phyloP scores from a whole-genome alignment of 2,888 invertebrate species.

The Orchesellides sinensis region DNA sequence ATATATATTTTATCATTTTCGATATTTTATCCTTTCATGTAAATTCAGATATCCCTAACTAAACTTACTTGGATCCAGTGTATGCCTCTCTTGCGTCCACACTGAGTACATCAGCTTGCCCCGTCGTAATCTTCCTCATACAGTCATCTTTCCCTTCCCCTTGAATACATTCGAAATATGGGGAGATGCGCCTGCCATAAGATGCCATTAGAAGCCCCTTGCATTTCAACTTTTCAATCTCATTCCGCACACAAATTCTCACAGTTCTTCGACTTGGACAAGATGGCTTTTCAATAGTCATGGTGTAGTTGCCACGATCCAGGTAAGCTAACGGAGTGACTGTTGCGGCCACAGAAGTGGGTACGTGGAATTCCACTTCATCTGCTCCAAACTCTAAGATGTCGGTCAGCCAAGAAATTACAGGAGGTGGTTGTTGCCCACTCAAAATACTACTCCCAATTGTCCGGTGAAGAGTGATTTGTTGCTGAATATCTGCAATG shows the following conservation, averaged over 20 bases:
- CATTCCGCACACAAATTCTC: slow-evolving; percentile 83
- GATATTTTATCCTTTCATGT: no score
- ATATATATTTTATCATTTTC: not conserved
- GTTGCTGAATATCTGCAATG: slow-evolving; percentile 73
- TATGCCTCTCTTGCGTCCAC: slow-evolving; percentile 86
- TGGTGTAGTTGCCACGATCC: slow-evolving; percentile 76
- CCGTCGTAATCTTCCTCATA: slow-evolving; percentile 82
- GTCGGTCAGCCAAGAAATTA: slow-evolving; percentile 70
- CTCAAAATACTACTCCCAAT: slow-evolving; percentile 36
- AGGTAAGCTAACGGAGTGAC: slow-evolving; percentile 72
- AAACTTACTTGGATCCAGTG: slow-evolving; percentile 82
- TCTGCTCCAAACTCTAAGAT: slow-evolving; percentile 69
- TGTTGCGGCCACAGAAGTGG: slow-evolving; percentile 67
- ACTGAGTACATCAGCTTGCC: slow-evolving; percentile 85
- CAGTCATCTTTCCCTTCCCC: slow-evolving; percentile 84
- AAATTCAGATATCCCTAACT: no score
- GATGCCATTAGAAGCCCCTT: slow-evolving; percentile 84
- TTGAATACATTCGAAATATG: slow-evolving; percentile 86
- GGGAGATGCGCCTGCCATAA: slow-evolving; percentile 87
- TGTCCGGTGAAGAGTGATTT: slow-evolving; percentile 71
- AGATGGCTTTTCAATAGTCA: slow-evolving; percentile 76
- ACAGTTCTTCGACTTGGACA: slow-evolving; percentile 75
- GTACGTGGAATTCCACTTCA: slow-evolving; percentile 72
- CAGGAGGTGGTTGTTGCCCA: slow-evolving; percentile 43
- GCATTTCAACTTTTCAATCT: slow-evolving; percentile 86